Conservation (phyloP, 2,113 vertebrate genomes). For the Corydoras maculifer region DNA sequence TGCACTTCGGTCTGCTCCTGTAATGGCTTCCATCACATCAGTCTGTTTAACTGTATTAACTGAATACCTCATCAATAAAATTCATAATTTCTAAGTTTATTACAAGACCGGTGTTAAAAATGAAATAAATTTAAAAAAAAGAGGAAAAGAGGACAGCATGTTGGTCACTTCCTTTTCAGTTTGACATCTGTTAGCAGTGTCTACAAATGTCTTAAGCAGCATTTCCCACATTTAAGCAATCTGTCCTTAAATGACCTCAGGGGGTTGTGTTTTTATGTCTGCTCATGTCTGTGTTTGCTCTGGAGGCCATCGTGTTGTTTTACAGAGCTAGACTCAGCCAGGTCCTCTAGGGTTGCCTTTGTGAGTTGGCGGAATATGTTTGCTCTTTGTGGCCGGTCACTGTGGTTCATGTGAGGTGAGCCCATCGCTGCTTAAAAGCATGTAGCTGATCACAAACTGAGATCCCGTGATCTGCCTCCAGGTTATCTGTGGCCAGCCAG, state of each 20-base stretch:
- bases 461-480: constrained; percentile 16
- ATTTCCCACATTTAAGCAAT: neutral
- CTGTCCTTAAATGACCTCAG: constrained; percentile 11
- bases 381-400: constrained; percentile 15
- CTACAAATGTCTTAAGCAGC: no score
- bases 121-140: no score
- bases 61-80: no score
- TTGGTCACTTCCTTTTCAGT: no score
- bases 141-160: no score
- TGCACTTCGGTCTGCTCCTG: neutral
- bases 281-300: constrained; percentile 20
- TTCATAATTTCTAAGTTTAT: no score
- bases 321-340: neutral
- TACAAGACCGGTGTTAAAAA: no score
- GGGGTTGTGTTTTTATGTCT: neutral
- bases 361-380: neutral
- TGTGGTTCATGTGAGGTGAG: constrained; percentile 34
- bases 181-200: no score
- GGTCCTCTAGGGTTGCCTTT: constrained; percentile 14
- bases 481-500: constrained; percentile 10
- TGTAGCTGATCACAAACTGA: neutral
- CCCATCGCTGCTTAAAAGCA: neutral
- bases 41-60: neutral
- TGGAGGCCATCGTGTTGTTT: constrained; percentile 9
- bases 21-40: neutral